Base-by-base conservation (phyloP, 2,113 vertebrate genomes). In the Atractosteus spatula region DNA sequence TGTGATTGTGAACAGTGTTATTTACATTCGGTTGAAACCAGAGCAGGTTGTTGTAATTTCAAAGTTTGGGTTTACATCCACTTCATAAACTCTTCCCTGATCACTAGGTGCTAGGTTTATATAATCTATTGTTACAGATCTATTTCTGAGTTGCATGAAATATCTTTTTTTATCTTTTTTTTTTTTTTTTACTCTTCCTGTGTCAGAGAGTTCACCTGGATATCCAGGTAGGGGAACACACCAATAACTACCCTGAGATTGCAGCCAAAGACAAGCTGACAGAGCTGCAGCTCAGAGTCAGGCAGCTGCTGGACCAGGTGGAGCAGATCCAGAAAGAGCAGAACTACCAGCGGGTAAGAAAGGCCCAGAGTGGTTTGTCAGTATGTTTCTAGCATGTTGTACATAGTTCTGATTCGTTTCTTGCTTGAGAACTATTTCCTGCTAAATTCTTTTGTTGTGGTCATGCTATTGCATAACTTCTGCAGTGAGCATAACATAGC, bases 321-420 rank as follows among this genome's bases (percentile, higher is more conserved):
- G 96, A 98, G 56, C 96, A 98, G 88, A 96, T 98, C 81, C 96
- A 98, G 82, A 98, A 98, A 79, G 96, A 98, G 72, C 96, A 98
- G 75, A 96, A 97, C 85, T 98, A 98, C 85, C 96, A 98, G 75
- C 76, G 96, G 91, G 96, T 97, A 74, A 93, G 94, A 13, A 13
- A 14, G 56, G 29, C 29, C 29, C 29, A 29, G 29, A 29, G 29
- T 29, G 29, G 29, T 29, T 29, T 29, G 29, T 29, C 29, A 29
- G 29, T 29, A 29, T 29, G 29, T 29, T 29, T 29, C 29, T 29
- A 29, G 29, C 1, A 2, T 29, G 29, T 29, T 29, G 1, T 29
- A 29, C 29, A 29, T 29, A 29, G 29, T 29, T 29, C 29, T 29
- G 29, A 29, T 29, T 2, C 29, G 29, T 29, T 29, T 29, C 29